A percentile compares a stretch with the other conserved stretches of the same genome.
Evolutionary conservation across 2,797 vertebrate species (phyloP).

Genomic region (Artibeus jamaicensis): DNA sequence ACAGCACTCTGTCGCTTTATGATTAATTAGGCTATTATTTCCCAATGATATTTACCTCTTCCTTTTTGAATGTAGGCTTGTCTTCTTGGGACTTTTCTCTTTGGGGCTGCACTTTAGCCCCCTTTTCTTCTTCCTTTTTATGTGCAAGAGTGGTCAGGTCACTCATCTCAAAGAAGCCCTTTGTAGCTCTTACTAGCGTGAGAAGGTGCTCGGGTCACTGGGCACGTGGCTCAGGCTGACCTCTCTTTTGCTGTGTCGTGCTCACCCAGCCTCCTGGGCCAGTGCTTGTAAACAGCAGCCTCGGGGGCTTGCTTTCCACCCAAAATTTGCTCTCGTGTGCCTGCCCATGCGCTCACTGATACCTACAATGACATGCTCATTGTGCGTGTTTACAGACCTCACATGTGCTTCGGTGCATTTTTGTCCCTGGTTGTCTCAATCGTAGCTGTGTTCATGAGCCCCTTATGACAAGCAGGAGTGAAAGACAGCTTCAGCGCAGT

Average conservation of each 20-base stretch:
- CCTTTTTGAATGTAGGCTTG: constrained; percentile 81
- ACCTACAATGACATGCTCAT: not conserved
- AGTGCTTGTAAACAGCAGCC: not conserved
- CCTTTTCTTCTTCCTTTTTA: constrained; percentile 87
- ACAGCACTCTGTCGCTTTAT: not conserved
- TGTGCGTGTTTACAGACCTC: not conserved
- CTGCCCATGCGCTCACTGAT: constrained; percentile 42
- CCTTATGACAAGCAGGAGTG: constrained; percentile 29
- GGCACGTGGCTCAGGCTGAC: not conserved
- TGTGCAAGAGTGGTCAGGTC: constrained; percentile 73
- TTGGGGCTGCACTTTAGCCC: constrained; percentile 82
- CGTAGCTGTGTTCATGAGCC: constrained; percentile 37
- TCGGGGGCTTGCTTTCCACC: constrained; percentile 34
- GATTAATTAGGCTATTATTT: not conserved
- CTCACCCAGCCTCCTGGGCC: constrained; percentile 33
- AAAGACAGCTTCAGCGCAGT: not conserved
- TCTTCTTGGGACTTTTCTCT: constrained; percentile 84
- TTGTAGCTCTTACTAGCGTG: constrained; percentile 3
- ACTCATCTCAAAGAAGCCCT: not conserved
- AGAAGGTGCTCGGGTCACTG: constrained; percentile 66
- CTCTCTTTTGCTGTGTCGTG: constrained; percentile 52
- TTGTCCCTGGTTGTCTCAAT: not conserved
- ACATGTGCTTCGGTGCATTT: not conserved
- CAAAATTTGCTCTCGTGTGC: not conserved
- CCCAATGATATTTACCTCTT: constrained; percentile 83